These are phyloP conservation scores for Nymphalis c-album DNA, from an alignment of 2,888 invertebrate species.

Conservation along the genomic window DNA sequence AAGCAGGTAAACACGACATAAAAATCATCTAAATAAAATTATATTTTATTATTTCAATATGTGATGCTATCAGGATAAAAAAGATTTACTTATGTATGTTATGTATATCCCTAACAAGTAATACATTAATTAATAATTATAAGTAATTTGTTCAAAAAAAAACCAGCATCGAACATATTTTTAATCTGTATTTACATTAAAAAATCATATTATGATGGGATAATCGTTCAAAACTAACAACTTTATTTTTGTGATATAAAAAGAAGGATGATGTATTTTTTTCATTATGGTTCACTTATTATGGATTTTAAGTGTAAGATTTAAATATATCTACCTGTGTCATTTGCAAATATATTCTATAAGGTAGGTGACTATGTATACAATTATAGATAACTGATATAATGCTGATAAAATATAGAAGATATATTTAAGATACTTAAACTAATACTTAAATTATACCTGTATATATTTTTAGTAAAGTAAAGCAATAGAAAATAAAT, in stretches of 20 bases:
- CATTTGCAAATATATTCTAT: slow-evolving; percentile 26
- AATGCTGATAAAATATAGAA: too few species aligned
- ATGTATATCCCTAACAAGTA: too few species aligned
- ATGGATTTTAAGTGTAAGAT: not conserved
- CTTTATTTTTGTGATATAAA: not conserved
- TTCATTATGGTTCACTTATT: not conserved
- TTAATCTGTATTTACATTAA: not conserved
- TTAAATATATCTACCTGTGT: slow-evolving; percentile 19
- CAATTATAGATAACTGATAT: not conserved
- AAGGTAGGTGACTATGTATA: not conserved
- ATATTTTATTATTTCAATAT: not conserved
- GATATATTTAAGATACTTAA: too few species aligned
- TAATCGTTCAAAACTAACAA: not conserved
- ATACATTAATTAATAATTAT: too few species aligned
- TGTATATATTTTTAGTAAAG: too few species aligned
- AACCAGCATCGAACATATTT: not conserved
- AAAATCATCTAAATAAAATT: too few species aligned
- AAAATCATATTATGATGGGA: not conserved
- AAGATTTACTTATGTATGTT: too few species aligned
- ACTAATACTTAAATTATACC: too few species aligned
- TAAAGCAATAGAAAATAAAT: too few species aligned
- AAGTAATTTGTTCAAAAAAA: not conserved
- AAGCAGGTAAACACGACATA: too few species aligned
- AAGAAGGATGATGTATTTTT: not conserved
- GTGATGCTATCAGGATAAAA: not conserved